Evolutionary conservation across 2,113 vertebrate genomes (phyloP).

Genomic region (Ceyx cyanopectus): DNA sequence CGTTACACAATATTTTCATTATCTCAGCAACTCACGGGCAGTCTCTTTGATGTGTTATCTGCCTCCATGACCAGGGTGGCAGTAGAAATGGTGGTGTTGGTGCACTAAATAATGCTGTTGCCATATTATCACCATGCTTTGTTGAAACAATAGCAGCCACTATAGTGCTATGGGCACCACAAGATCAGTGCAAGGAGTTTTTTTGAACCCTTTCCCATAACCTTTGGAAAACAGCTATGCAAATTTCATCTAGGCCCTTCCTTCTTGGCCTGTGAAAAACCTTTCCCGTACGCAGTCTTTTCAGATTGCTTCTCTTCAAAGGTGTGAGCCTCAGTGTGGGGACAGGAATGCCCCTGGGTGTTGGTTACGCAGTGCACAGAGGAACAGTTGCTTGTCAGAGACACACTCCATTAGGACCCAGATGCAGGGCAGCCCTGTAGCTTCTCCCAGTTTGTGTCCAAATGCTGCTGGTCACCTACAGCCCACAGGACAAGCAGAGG

Average conservation of each 20-base stretch:
- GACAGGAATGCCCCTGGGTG: neutral
- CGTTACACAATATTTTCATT: slow-evolving; percentile 9
- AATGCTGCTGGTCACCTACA: neutral
- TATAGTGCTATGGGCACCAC: neutral
- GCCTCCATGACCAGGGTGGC: neutral
- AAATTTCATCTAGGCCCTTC: slow-evolving; percentile 8
- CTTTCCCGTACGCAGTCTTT: neutral
- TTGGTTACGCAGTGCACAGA: neutral
- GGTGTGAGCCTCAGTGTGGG: neutral
- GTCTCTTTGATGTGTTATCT: slow-evolving; percentile 60
- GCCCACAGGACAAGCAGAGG: neutral
- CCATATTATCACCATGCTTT: slow-evolving; percentile 27
- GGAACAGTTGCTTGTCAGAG: neutral
- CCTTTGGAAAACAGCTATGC: slow-evolving; percentile 1
- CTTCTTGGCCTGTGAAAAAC: neutral
- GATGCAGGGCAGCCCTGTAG: neutral
- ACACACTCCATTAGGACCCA: neutral
- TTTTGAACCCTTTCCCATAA: slow-evolving; percentile 44
- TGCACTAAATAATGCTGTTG: neutral
- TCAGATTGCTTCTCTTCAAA: neutral
- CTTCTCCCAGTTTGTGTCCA: neutral
- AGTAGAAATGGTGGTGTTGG: slow-evolving; percentile 8
- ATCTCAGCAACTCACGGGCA: neutral
- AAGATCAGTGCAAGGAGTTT: neutral
- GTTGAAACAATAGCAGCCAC: slow-evolving; percentile 23